A percentile compares a stretch with the other conserved stretches of the same genome.
phyloP scores from a whole-genome alignment of 2,113 vertebrate species.

The Ophthalmolycus amberensis region DNA sequence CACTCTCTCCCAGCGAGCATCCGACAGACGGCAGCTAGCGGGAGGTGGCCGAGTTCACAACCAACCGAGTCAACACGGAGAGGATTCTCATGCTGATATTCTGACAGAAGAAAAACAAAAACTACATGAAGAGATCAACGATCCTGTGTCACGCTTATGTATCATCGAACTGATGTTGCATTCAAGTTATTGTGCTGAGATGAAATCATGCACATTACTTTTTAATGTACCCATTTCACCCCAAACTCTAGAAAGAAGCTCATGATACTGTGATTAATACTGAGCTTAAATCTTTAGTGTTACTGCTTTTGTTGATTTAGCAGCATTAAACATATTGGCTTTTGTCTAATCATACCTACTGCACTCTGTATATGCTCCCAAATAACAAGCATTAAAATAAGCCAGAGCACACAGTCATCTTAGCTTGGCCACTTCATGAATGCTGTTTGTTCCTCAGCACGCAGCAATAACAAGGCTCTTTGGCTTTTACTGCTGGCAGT shows the following conservation, averaged over 20 bases:
- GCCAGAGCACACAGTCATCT: conserved; percentile 10
- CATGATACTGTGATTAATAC: background rate
- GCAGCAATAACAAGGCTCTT: conserved; percentile 34
- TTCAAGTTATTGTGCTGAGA: background rate
- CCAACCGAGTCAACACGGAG: conserved; percentile 21
- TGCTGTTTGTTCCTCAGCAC: conserved; percentile 17
- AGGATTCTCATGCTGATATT: conserved; percentile 45
- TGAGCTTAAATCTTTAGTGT: background rate
- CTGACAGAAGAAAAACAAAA: background rate
- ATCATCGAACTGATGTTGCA: conserved; percentile 3
- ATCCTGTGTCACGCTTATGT: background rate
- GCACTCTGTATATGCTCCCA: background rate
- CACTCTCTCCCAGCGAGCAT: conserved; percentile 48
- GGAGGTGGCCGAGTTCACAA: conserved; percentile 47
- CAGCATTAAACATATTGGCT: no score
- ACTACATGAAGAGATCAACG: background rate
- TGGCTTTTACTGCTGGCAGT: conserved; percentile 51
- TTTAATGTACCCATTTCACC: background rate
- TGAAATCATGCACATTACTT: background rate
- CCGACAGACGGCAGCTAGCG: conserved; percentile 57
- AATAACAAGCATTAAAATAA: conserved; percentile 21
- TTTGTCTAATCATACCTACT: background rate
- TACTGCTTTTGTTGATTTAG: background rate
- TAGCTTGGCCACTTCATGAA: conserved; percentile 18
- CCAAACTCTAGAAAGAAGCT: background rate